These are phyloP conservation scores for Araneus ventricosus DNA, from an alignment of 1,140 invertebrate species.

Conservation along the genomic window DNA sequence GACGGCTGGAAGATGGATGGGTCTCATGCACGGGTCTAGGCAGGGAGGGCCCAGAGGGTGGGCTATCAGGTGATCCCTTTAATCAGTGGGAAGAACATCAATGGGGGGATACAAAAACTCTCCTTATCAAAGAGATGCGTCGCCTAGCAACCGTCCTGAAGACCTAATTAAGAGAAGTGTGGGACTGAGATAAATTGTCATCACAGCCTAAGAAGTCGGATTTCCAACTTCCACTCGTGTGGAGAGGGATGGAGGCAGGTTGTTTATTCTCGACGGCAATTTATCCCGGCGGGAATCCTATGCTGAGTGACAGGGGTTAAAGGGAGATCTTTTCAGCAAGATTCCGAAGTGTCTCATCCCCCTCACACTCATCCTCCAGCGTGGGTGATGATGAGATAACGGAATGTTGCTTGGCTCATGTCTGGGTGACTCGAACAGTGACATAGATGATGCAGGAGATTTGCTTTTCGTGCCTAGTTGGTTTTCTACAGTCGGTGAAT, in stretches of 20 bases:
- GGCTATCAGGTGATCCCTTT: conserved; percentile 59
- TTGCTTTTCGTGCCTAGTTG: no score
- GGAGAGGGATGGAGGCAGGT: not conserved
- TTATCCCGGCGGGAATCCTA: conserved; percentile 17
- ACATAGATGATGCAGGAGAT: not conserved
- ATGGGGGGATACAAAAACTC: conserved; percentile 30
- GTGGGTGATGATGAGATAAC: conserved; percentile 8
- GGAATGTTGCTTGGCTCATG: not conserved
- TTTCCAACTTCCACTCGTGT: conserved; percentile 18
- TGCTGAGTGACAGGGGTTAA: conserved; percentile 29
- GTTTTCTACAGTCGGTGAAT: no score
- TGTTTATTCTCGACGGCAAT: conserved; percentile 21
- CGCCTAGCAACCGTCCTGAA: conserved; percentile 63
- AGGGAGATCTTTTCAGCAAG: conserved; percentile 18
- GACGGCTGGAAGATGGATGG: conserved; percentile 45
- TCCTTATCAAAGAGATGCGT: conserved; percentile 62
- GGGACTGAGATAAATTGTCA: conserved; percentile 57
- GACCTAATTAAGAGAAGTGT: conserved; percentile 67
- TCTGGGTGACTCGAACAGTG: not conserved
- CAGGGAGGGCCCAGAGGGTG: conserved; percentile 3
- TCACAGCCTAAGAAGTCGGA: conserved; percentile 41
- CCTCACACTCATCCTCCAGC: not conserved
- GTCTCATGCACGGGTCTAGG: not conserved
- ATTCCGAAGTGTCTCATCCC: not conserved
- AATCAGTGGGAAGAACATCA: conserved; percentile 50